Evolutionary conservation across 1,140 invertebrate genomes (phyloP).

Genomic region (Diprion similis): DNA sequence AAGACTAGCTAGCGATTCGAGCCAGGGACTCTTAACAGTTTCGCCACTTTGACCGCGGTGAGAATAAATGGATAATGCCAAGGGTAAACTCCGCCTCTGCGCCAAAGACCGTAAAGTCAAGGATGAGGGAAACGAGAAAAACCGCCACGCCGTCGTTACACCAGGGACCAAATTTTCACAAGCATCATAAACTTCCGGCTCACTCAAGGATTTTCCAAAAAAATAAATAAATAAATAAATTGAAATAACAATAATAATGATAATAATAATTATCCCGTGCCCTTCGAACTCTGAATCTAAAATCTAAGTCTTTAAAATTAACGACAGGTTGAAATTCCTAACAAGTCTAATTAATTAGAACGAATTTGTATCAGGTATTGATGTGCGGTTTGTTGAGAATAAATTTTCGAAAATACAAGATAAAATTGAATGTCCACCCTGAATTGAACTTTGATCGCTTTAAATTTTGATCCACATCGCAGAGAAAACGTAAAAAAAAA

Average conservation of each 20-base stretch:
- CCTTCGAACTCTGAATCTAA: neutral
- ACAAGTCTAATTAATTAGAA: conserved; percentile 31
- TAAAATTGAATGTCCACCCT: no score
- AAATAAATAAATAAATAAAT: no score
- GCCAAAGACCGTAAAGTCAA: neutral
- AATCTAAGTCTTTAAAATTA: no score
- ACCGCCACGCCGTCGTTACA: no score
- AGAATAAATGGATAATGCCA: conserved; percentile 2
- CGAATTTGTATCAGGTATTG: no score
- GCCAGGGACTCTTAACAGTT: conserved; percentile 4
- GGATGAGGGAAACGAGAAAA: neutral
- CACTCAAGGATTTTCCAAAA: no score
- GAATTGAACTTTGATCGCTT: no score
- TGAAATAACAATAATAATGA: neutral
- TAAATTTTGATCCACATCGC: no score
- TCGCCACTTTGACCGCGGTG: conserved; percentile 3
- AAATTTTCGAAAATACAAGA: no score
- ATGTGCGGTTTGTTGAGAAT: no score
- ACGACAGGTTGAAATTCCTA: conserved; percentile 50
- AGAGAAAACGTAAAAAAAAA: no score
- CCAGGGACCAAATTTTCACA: no score
- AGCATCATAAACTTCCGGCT: neutral
- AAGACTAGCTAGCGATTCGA: neutral
- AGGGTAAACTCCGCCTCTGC: neutral
- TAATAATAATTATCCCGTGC: neutral